phyloP scores from a whole-genome alignment of 2,797 vertebrate genomes.

The Sylvia borin region DNA sequence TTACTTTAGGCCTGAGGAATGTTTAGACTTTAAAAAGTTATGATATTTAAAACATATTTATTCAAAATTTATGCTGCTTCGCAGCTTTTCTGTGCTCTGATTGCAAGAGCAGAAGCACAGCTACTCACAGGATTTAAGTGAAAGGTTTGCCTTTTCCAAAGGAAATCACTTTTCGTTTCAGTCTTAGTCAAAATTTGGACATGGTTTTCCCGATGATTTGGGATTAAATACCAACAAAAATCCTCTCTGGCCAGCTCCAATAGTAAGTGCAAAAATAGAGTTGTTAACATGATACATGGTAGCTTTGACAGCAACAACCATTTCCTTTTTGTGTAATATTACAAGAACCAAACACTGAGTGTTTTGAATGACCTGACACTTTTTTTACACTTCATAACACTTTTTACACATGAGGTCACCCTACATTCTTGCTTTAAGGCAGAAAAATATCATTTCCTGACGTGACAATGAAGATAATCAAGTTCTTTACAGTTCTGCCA shows the following conservation, averaged over 20 bases:
- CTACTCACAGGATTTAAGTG: background rate
- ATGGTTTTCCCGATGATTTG: background rate
- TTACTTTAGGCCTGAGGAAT: background rate
- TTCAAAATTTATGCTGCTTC: background rate
- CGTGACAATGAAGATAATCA: background rate
- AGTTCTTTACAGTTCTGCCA: conserved; percentile 2
- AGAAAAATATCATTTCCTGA: conserved; percentile 39
- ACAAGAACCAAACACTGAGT: background rate
- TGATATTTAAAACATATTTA: background rate
- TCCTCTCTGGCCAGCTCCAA: background rate
- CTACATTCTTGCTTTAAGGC: background rate
- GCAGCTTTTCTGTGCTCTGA: background rate
- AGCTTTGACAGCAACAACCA: conserved; percentile 21
- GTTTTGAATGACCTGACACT: conserved; percentile 17
- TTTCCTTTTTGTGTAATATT: conserved; percentile 57
- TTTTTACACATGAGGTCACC: background rate
- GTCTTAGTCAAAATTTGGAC: background rate
- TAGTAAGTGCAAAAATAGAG: conserved; percentile 32
- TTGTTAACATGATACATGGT: conserved; percentile 4
- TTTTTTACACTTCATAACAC: background rate
- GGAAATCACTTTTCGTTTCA: background rate
- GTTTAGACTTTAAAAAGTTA: background rate
- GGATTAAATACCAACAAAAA: background rate
- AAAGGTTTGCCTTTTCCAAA: background rate
- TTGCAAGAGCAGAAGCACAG: background rate